phyloP scores from a whole-genome alignment of 2,113 vertebrate genomes.

The Bagarius yarrelli region DNA sequence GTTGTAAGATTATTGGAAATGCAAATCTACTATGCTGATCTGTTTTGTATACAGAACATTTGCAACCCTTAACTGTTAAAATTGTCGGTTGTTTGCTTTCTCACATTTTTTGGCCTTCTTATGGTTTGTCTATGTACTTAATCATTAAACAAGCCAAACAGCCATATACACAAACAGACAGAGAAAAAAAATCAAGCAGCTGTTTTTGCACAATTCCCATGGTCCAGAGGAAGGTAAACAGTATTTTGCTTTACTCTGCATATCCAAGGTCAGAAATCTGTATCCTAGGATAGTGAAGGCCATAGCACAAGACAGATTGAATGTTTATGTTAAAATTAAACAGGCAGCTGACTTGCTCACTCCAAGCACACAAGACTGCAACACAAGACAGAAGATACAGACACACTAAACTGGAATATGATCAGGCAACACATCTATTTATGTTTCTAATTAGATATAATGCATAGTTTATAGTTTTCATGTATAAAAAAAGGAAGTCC shows the following conservation, averaged over 20 bases:
- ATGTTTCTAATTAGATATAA: conserved; percentile 9
- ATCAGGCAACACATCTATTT: conserved; percentile 17
- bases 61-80: conserved; percentile 14
- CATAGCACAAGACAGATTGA: conserved; percentile 16
- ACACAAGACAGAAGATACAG: conserved; percentile 30
- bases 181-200: conserved; percentile 2
- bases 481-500: not conserved
- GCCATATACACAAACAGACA: conserved; percentile 45
- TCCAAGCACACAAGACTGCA: conserved; percentile 26
- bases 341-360: conserved; percentile 38
- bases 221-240: conserved; percentile 59
- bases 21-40: conserved; percentile 24
- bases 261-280: conserved; percentile 70
- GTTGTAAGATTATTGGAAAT: conserved; percentile 19
- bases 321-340: conserved; percentile 43
- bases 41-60: conserved; percentile 34
- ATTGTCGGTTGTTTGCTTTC: conserved; percentile 4
- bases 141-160: not conserved
- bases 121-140: not conserved
- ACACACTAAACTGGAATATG: conserved; percentile 27
- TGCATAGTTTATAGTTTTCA: not conserved
- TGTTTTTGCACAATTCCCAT: conserved; percentile 44
- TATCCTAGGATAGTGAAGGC: conserved; percentile 60
- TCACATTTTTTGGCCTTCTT: not conserved
- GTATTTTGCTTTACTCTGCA: conserved; percentile 57